Conservation (phyloP, 2,888 invertebrate genomes). For the Lasiommata megera region DNA sequence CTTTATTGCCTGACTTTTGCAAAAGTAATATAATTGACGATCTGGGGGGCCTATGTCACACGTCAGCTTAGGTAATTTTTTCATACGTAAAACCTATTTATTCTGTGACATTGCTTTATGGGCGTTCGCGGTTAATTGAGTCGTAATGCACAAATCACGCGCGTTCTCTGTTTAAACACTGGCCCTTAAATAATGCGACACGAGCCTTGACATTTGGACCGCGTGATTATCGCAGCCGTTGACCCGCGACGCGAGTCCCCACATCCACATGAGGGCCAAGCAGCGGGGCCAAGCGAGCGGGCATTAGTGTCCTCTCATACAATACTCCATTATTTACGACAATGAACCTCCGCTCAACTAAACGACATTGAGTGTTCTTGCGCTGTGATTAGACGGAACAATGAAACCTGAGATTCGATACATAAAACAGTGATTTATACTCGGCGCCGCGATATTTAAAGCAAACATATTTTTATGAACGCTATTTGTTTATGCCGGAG, state of each 20-base stretch:
- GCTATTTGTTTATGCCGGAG: constrained; percentile 21
- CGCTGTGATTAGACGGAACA: constrained; percentile 55
- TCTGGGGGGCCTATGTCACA: no score
- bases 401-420: constrained; percentile 49
- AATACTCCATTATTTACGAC: constrained; percentile 71
- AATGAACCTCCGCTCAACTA: constrained; percentile 56
- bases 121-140: constrained; percentile 8
- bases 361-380: constrained; percentile 63
- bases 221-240: constrained; percentile 53
- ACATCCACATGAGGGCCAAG: constrained; percentile 54
- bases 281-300: constrained; percentile 38
- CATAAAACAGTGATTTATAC: constrained; percentile 35
- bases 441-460: constrained; percentile 21
- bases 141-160: constrained; percentile 14
- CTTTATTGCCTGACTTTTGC: no score
- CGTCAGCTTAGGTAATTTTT: no score
- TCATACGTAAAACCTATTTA: background rate
- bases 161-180: constrained; percentile 5
- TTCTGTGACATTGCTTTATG: background rate
- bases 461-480: constrained; percentile 21
- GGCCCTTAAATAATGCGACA: constrained; percentile 36
- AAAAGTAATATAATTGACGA: no score
- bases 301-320: constrained; percentile 62
- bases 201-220: constrained; percentile 66
- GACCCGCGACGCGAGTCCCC: constrained; percentile 53